phyloP scores from a whole-genome alignment of 2,888 invertebrate species.

The Oxycera nigricornis region DNA sequence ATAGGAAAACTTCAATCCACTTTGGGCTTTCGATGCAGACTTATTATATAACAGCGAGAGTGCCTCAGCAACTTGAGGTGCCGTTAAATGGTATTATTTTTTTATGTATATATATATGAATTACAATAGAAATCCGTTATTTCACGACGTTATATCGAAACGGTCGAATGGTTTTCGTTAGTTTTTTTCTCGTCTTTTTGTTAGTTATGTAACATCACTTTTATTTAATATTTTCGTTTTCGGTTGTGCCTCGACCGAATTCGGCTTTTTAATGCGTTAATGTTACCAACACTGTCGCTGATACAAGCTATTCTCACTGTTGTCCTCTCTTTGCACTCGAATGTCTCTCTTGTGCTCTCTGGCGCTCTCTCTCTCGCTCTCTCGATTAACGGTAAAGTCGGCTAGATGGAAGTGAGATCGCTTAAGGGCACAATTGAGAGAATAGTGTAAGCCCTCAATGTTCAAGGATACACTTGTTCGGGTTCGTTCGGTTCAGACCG shows the following conservation, averaged over 20 bases:
- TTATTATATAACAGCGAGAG: constrained; percentile 19
- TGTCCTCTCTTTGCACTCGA: background rate
- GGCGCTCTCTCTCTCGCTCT: constrained; percentile 26
- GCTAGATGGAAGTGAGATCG: constrained; percentile 45
- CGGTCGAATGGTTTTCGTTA: background rate
- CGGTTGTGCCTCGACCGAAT: constrained; percentile 19
- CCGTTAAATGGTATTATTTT: background rate
- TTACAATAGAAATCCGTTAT: background rate
- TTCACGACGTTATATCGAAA: constrained; percentile 3
- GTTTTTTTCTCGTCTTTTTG: constrained; percentile 14
- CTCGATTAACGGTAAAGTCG: constrained; percentile 26
- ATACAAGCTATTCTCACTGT: background rate
- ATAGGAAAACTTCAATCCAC: constrained; percentile 3
- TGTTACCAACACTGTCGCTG: constrained; percentile 23
- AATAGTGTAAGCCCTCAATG: constrained; percentile 42
- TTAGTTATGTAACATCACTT: constrained; percentile 43
- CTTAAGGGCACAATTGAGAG: constrained; percentile 44
- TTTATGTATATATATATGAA: no score
- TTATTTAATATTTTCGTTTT: constrained; percentile 32
- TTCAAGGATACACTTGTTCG: constrained; percentile 42
- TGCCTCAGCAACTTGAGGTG: background rate
- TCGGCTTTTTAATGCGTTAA: constrained; percentile 20
- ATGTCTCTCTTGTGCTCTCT: background rate
- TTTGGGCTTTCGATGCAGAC: background rate
- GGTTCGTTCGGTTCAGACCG: constrained; percentile 26